A percentile compares a stretch with the other conserved stretches of the same genome.
phyloP scores from a whole-genome alignment of 2,797 vertebrate genomes.

The Pangasius djambal region DNA sequence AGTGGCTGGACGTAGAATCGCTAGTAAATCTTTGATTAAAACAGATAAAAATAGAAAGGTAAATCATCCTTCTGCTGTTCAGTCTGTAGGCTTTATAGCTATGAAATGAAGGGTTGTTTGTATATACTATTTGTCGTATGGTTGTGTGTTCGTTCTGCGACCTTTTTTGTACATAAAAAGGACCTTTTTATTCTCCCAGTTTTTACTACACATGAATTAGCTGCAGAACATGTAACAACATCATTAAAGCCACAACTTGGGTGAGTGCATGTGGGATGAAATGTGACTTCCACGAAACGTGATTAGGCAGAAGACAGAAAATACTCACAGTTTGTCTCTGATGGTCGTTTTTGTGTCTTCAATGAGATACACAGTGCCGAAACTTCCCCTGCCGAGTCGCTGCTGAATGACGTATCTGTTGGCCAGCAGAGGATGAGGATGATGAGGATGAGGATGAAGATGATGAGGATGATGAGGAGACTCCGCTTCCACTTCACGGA shows the following conservation, averaged over 20 bases:
- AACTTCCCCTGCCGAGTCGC: slow-evolving; percentile 81
- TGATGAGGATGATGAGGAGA: neutral
- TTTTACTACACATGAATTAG: neutral
- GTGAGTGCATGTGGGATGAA: neutral
- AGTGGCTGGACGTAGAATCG: neutral
- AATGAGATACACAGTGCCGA: slow-evolving; percentile 81
- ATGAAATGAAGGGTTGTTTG: neutral
- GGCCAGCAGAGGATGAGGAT: slow-evolving; percentile 66
- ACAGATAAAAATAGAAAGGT: neutral
- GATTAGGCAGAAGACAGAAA: neutral
- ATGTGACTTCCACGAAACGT: neutral
- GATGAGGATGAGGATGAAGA: neutral
- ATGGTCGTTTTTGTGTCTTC: slow-evolving; percentile 75
- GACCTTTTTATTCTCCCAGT: neutral
- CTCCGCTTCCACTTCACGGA: slow-evolving; percentile 39
- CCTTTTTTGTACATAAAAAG: neutral
- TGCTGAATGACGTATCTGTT: slow-evolving; percentile 74
- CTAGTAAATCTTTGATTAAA: neutral
- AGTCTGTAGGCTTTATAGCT: neutral
- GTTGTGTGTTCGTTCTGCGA: neutral
- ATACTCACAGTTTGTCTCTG: slow-evolving; percentile 79
- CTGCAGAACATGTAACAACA: neutral
- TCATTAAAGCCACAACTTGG: neutral
- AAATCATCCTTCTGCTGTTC: neutral
- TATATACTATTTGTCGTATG: neutral